A percentile compares a stretch with the other conserved stretches of the same genome.
phyloP scores from a whole-genome alignment of 2,797 vertebrate genomes.

The Coluber constrictor region DNA sequence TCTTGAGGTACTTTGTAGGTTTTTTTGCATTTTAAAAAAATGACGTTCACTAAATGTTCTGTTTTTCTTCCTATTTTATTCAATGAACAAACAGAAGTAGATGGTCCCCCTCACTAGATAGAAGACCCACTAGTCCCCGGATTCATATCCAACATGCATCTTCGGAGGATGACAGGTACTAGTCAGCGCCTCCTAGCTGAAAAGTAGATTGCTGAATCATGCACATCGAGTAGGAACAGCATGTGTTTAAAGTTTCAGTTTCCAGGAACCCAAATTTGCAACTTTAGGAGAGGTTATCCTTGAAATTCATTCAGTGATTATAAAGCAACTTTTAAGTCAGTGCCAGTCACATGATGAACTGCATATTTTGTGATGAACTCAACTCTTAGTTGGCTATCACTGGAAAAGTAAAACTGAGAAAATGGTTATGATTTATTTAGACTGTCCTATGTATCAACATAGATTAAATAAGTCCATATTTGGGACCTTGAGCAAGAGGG shows the following conservation, averaged over 20 bases:
- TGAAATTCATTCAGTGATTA: conserved; percentile 29
- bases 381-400: neutral
- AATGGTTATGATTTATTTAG: neutral
- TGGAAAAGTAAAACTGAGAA: neutral
- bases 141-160: conserved; percentile 98
- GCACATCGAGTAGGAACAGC: conserved; percentile 29
- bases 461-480: neutral
- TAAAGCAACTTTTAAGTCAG: conserved; percentile 51
- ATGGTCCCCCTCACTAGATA: conserved; percentile 90
- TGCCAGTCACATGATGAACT: conserved; percentile 6
- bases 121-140: conserved; percentile 94
- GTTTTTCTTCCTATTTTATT: conserved; percentile 76
- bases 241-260: conserved; percentile 3
- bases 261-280: conserved; percentile 39
- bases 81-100: conserved; percentile 77
- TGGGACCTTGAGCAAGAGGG: too few relatives aligned
- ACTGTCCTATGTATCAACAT: neutral
- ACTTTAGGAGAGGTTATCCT: conserved; percentile 23
- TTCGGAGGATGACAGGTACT: conserved; percentile 98
- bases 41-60: conserved; percentile 70
- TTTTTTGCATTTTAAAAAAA: conserved; percentile 44
- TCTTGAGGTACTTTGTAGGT: conserved; percentile 69
- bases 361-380: neutral
- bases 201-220: conserved; percentile 57
- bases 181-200: conserved; percentile 67